Base-by-base conservation (phyloP, 53 echinoderm and acorn worm genomes). In the Temnopleurus reevesii region DNA sequence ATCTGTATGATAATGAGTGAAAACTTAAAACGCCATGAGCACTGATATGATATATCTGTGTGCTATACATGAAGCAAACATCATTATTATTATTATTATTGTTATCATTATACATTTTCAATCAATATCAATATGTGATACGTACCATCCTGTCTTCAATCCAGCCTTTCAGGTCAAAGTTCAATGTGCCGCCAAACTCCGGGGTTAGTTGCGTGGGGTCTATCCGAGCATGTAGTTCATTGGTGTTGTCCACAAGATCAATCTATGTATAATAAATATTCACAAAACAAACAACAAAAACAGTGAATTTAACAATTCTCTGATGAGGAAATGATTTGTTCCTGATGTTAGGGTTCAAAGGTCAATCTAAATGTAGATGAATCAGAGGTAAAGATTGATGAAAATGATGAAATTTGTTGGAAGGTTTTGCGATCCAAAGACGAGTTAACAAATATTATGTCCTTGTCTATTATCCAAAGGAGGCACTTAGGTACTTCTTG, bases 131-230 rank as follows among this genome's bases (percentile, higher is more conserved):
- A 12, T 2, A 29, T 59, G 28, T 59, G 59, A 59, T 30, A 92
- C 96, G 86, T 83, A 97, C 97, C 95, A 95, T 95, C 92, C 97
- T 95, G 83, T 95, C 95, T 81, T 97, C 97, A 43, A 97, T 97
- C 97, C 97, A 97, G 33, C 92, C 91, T 35, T 91, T 93, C 34
- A 95, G 92, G 85, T 95, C 93, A 86, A 95, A 97, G 26, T 87
- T 89, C 27, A 97, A 77, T 49, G 47, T 83, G 2, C 97, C 97
- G 31, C 88, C 94, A 53, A 94, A 93, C 30, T 97, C 97, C 46
- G 86, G 82, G 13, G 97, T 97, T 36, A 97, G 92, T 80, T 97
- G 95, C 53, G 94, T 59, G 19, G 92, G 90, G 79, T 95, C 93
- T 30, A 97, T 90, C 60, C 80, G 45, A 21, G 88, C 89, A 90